Base-by-base conservation (phyloP, 2,888 invertebrate species). In the Toxonevra muliebris region DNA sequence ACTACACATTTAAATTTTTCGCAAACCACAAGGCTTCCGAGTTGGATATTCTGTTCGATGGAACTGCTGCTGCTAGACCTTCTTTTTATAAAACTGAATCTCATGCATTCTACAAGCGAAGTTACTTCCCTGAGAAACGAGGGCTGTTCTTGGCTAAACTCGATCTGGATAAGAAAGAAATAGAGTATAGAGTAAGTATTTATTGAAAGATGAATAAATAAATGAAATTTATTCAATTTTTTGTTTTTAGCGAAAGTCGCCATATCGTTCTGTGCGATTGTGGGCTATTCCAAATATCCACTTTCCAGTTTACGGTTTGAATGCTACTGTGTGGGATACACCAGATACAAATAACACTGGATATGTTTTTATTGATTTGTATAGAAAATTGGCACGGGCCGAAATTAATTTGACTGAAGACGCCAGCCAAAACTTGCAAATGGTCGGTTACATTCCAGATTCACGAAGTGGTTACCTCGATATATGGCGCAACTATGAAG, bases 401-500 rank as follows among this genome's bases (percentile, higher is more conserved):
- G 87, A 92, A 86, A 85, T 92, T 79, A 87, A 93, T 87, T 78
- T 93, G 84, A 93, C 92, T 74, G 87, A 88, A 86, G 91, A 91
- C 78, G 90, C 89, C 17, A 87, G 87, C 11, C 89, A 91, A 81
- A 90, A 89, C 77, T 80, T 91, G 7, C 91, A 92, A 80, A 89
- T 93, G 87, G 88, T 92, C 65, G 94, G 94, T 1, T 87, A 87
- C 69, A 91, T 94, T 72, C 90, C 92, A 0, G 93, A 95, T 80
- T 89, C 92, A 0, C 88, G 94, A 45, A 93, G 91, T 72, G 92
- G 90, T 0, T 88, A 88, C 71, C 88, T 94, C 74, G 90, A 93
- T 81, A 88, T 93, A 12, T 94, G 94, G 93, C 88, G 94, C 50
- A 90, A 93, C 75, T 94, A 92, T 78, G 93, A 94, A 72, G 93